Evolutionary conservation across 2,113 vertebrate species (phyloP).

Genomic region (Menura novaehollandiae): DNA sequence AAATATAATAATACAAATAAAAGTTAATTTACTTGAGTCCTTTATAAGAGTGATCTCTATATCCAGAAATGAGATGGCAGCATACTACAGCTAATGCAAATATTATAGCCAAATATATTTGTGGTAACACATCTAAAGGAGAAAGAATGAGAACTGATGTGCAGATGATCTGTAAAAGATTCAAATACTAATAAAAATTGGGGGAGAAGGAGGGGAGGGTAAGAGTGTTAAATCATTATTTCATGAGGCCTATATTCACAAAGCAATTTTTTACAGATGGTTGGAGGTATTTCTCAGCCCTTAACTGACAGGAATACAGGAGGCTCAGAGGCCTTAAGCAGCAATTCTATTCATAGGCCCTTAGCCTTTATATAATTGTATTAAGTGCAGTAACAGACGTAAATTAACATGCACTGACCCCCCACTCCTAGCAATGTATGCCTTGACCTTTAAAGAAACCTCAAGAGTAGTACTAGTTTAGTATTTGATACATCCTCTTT

Average conservation of each 20-base stretch:
- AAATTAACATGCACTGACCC: constrained; percentile 39
- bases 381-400: constrained; percentile 27
- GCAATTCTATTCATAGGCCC: constrained; percentile 41
- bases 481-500: background rate
- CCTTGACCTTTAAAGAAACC: constrained; percentile 28
- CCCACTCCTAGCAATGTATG: background rate
- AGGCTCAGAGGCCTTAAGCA: constrained; percentile 51
- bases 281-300: constrained; percentile 35
- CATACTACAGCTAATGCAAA: background rate
- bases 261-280: constrained; percentile 42
- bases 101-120: background rate
- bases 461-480: background rate
- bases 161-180: constrained; percentile 4
- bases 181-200: background rate
- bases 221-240: constrained; percentile 12
- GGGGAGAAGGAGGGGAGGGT: background rate
- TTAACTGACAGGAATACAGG: constrained; percentile 21
- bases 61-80: background rate
- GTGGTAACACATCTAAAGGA: background rate
- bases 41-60: background rate
- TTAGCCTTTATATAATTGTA: constrained; percentile 52
- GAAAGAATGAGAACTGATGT: background rate
- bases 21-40: background rate
- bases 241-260: background rate
- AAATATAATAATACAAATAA: background rate